Conservation (phyloP, 2,797 vertebrate genomes). For the Aphelocoma californica region DNA sequence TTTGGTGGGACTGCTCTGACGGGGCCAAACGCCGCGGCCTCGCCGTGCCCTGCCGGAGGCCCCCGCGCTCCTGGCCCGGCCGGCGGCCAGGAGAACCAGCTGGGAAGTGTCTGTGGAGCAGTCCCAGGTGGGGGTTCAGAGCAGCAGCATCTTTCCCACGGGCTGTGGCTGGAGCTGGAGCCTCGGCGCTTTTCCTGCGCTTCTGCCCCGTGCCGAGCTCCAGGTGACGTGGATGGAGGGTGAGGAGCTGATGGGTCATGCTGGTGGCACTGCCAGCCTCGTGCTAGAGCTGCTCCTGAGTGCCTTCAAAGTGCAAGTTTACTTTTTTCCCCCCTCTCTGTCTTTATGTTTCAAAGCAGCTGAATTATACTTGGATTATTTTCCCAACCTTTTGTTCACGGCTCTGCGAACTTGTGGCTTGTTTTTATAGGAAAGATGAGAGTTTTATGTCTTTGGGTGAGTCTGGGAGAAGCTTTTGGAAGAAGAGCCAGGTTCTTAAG, state of each 20-base stretch:
- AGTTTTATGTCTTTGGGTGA: background rate
- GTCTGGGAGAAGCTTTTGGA: background rate
- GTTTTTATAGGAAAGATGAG: slow-evolving; percentile 26
- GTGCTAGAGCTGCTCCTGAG: fast-evolving
- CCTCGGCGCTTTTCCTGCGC: fast-evolving
- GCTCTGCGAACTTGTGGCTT: background rate
- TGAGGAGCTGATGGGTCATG: fast-evolving
- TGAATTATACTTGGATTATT: slow-evolving; percentile 4
- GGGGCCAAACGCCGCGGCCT: background rate
- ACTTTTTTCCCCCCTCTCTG: background rate
- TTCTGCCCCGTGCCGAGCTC: background rate
- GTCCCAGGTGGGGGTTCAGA: background rate
- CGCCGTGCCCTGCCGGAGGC: background rate
- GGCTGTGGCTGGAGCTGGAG: background rate
- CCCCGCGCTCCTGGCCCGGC: background rate
- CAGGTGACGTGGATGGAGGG: background rate
- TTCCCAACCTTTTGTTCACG: slow-evolving; percentile 22
- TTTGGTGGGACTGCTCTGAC: background rate
- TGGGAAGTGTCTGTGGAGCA: background rate
- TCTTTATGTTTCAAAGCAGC: background rate
- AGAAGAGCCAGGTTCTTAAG: background rate
- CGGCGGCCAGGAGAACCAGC: background rate
- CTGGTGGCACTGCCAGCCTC: background rate
- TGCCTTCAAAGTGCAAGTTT: background rate
- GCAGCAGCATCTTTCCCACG: background rate